These are phyloP conservation scores for Drosophila quinaria DNA, from an alignment of 2,888 invertebrate genomes.

Conservation along the genomic window DNA sequence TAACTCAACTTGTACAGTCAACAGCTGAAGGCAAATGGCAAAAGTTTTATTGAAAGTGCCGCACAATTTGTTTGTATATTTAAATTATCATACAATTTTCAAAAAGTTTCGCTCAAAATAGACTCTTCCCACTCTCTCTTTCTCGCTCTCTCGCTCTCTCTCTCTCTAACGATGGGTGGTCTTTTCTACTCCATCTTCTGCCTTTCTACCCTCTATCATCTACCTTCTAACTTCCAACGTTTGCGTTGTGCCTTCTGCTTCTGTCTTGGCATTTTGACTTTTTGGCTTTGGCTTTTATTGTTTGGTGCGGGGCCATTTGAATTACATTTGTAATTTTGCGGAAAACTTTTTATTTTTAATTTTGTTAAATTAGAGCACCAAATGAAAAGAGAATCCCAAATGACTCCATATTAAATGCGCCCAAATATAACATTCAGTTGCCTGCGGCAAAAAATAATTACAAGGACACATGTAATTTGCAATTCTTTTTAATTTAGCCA, in stretches of 20 bases:
- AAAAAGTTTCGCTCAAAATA: slow-evolving; percentile 69
- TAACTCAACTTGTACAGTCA: slow-evolving; percentile 65
- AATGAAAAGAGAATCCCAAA: slow-evolving; percentile 77
- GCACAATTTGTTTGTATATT: slow-evolving; percentile 82
- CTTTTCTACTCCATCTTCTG: neutral
- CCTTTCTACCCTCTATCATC: neutral
- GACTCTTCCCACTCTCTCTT: slow-evolving; percentile 12
- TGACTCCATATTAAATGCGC: slow-evolving; percentile 59
- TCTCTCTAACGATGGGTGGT: slow-evolving; percentile 13
- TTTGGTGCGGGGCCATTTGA: slow-evolving; percentile 49
- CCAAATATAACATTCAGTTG: slow-evolving; percentile 29
- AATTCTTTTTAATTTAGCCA: slow-evolving; percentile 56
- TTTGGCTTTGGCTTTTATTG: slow-evolving; percentile 51
- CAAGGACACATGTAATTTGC: slow-evolving; percentile 72
- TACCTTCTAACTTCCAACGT: slow-evolving; percentile 16
- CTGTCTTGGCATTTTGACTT: slow-evolving; percentile 58
- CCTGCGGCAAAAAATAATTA: slow-evolving; percentile 66
- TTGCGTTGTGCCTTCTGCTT: slow-evolving; percentile 21
- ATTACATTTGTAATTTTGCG: slow-evolving; percentile 82
- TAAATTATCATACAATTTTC: slow-evolving; percentile 80
- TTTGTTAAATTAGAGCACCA: slow-evolving; percentile 74
- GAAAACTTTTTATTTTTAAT: slow-evolving; percentile 81
- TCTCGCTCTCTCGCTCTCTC: neutral
- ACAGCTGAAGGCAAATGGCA: slow-evolving; percentile 67
- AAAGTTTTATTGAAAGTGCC: slow-evolving; percentile 82